Evolutionary conservation across 2,888 invertebrate genomes (phyloP).

Genomic region (Drosophila eohydei): DNA sequence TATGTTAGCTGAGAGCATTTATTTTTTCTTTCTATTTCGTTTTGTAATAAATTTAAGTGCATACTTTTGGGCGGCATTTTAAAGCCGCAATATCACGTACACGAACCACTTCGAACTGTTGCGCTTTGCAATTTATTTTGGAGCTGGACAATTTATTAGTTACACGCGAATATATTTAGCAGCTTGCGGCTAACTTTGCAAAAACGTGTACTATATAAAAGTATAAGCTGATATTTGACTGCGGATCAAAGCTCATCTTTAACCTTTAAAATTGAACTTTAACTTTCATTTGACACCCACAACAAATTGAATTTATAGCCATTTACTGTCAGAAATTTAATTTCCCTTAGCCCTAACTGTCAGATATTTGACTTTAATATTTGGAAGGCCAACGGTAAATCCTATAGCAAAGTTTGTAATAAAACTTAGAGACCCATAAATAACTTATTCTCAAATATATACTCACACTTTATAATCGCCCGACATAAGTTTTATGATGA

Average conservation of each 20-base stretch:
- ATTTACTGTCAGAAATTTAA: conserved; percentile 8
- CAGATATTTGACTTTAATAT: background rate
- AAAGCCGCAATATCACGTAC: too few species aligned
- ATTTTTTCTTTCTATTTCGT: too few species aligned
- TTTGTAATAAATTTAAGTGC: too few species aligned
- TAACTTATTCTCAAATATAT: conserved; percentile 25
- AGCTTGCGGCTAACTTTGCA: too few species aligned
- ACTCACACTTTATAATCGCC: conserved; percentile 89
- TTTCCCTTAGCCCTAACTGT: conserved; percentile 5
- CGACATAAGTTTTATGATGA: conserved; percentile 86
- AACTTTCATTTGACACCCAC: background rate
- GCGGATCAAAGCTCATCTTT: background rate
- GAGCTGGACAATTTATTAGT: too few species aligned
- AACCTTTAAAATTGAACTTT: background rate
- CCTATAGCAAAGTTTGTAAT: conserved; percentile 13
- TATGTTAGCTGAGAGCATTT: too few species aligned
- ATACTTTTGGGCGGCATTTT: too few species aligned
- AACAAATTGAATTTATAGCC: conserved; percentile 6
- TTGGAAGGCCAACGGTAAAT: background rate
- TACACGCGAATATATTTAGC: too few species aligned
- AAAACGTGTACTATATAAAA: too few species aligned
- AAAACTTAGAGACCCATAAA: conserved; percentile 4
- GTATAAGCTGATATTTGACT: background rate
- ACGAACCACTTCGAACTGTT: too few species aligned
- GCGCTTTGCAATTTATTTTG: too few species aligned